phyloP scores from a whole-genome alignment of 2,113 vertebrate genomes.

The Varanus salvator region DNA sequence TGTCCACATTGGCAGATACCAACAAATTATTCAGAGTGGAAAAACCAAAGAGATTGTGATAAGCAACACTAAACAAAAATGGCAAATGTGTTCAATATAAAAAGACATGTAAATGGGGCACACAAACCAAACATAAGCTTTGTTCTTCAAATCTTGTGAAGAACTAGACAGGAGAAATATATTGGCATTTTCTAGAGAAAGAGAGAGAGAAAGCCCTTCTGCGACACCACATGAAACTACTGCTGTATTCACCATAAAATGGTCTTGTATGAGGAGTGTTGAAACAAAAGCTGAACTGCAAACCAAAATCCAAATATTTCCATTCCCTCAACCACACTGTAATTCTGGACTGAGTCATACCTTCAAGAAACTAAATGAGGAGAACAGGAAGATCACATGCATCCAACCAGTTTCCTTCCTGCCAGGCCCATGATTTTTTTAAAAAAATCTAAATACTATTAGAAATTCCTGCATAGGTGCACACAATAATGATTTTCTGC shows the following conservation, averaged over 20 bases:
- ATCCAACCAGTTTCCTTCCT: not conserved
- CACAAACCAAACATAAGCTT: not conserved
- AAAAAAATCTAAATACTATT: not conserved
- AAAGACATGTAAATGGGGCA: no score
- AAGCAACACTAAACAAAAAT: not conserved
- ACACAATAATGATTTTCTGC: not conserved
- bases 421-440: not conserved
- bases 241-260: not conserved
- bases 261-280: not conserved
- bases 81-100: not conserved
- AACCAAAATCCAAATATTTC: not conserved
- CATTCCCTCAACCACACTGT: not conserved
- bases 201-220: not conserved
- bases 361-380: not conserved
- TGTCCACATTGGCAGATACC: no score
- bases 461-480: not conserved
- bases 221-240: not conserved
- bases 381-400: not conserved
- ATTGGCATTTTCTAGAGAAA: not conserved
- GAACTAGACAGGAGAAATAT: no score
- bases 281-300: not conserved
- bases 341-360: not conserved
- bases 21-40: no score
- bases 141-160: not conserved
- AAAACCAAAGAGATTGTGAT: no score